These are phyloP conservation scores for Andricus quercusramuli DNA, from an alignment of 2,888 invertebrate genomes.

Conservation along the genomic window DNA sequence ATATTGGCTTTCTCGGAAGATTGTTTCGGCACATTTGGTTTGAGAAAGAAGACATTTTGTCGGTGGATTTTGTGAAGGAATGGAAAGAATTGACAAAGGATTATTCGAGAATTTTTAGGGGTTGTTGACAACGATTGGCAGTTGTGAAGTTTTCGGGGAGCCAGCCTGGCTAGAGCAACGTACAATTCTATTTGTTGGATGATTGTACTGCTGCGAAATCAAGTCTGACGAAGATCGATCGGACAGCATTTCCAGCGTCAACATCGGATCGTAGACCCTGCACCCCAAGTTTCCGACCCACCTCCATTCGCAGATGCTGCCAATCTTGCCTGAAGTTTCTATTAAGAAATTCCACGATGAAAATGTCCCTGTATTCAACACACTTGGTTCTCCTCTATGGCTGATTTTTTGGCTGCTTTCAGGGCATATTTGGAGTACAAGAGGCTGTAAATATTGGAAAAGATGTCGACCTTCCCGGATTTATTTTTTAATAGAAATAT, in stretches of 20 bases:
- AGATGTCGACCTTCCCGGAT: background rate
- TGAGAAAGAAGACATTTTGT: conserved; percentile 51
- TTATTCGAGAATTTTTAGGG: conserved; percentile 57
- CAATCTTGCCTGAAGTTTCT: conserved; percentile 75
- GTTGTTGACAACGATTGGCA: conserved; percentile 75
- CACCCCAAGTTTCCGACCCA: conserved; percentile 56
- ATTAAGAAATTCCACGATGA: conserved; percentile 72
- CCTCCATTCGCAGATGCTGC: conserved; percentile 73
- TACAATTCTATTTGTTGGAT: conserved; percentile 78
- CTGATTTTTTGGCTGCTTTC: background rate
- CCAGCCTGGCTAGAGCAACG: conserved; percentile 67
- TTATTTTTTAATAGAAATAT: background rate
- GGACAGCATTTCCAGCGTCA: conserved; percentile 76
- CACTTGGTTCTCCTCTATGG: background rate
- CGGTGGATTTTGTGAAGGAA: conserved; percentile 46
- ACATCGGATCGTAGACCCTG: conserved; percentile 70
- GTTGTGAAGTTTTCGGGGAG: conserved; percentile 71
- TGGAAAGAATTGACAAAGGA: conserved; percentile 26
- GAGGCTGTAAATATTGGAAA: background rate
- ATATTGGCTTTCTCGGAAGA: background rate
- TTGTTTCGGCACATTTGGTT: background rate
- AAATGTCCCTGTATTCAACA: conserved; percentile 58
- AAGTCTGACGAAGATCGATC: conserved; percentile 79
- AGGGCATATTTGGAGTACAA: background rate
- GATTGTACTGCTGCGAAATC: conserved; percentile 78